A percentile compares a stretch with the other conserved stretches of the same genome.
Conservation (phyloP, 2,797 vertebrate species). For the Anolis apletophallus region DNA sequence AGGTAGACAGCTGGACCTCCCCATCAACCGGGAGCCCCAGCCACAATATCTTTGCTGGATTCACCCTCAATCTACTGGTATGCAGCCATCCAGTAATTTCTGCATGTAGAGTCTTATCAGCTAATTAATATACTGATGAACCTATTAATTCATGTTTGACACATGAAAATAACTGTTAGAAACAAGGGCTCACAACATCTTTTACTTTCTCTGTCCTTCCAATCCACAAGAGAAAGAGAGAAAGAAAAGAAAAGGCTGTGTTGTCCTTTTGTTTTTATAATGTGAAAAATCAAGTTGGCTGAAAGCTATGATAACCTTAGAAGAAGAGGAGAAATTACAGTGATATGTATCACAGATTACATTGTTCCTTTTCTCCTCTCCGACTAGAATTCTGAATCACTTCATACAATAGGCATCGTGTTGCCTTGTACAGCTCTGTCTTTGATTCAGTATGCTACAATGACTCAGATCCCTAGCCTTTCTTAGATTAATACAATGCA, state of each 20-base stretch:
- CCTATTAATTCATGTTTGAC: background rate
- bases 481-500: conserved; percentile 18
- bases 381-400: background rate
- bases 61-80: too few relatives aligned
- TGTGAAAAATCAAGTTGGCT: conserved; percentile 28
- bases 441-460: conserved; percentile 24
- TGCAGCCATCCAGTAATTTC: too few relatives aligned
- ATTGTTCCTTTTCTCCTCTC: conserved; percentile 9
- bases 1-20: too few relatives aligned
- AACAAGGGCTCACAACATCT: conserved; percentile 41
- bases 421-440: conserved; percentile 17
- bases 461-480: background rate
- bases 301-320: conserved; percentile 16
- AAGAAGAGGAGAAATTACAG: conserved; percentile 2
- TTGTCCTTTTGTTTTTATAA: background rate
- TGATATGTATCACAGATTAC: conserved; percentile 22
- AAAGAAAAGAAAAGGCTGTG: background rate
- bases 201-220: conserved; percentile 25
- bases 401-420: conserved; percentile 15
- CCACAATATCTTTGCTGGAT: too few relatives aligned
- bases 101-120: background rate
- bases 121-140: background rate
- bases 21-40: too few relatives aligned
- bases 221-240: rapidly evolving
- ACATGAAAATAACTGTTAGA: conserved; percentile 1